Evolutionary conservation across 1,140 invertebrate species (phyloP).

Genomic region (Nixonia krombeini): DNA sequence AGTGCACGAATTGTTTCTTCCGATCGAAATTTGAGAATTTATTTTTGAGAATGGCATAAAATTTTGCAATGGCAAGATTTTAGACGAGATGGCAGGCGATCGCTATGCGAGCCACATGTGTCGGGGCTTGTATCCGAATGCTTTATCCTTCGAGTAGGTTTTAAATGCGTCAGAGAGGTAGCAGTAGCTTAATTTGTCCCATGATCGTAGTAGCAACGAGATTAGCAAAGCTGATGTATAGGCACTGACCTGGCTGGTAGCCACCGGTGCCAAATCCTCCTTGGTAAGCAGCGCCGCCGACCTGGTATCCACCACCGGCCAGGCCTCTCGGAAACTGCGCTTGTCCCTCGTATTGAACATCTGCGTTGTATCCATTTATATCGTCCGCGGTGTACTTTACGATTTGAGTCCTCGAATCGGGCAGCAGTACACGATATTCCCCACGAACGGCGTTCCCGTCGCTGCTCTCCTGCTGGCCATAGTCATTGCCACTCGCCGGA

Average conservation of each 20-base stretch:
- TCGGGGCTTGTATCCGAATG: too few species aligned
- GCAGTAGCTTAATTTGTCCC: too few species aligned
- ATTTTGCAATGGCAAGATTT: too few species aligned
- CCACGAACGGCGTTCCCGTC: slow-evolving; percentile 80
- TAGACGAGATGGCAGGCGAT: too few species aligned
- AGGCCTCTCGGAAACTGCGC: slow-evolving; percentile 73
- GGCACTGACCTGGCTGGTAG: slow-evolving; percentile 40
- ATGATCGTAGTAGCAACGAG: too few species aligned
- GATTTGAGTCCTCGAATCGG: slow-evolving; percentile 79
- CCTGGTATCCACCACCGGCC: slow-evolving; percentile 27
- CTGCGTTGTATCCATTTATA: slow-evolving; percentile 82
- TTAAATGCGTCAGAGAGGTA: too few species aligned
- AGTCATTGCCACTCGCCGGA: slow-evolving; percentile 80
- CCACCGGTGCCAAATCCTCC: slow-evolving; percentile 20
- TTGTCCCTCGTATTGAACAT: slow-evolving; percentile 83
- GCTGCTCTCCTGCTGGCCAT: slow-evolving; percentile 78
- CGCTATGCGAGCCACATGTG: too few species aligned
- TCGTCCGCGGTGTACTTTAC: slow-evolving; percentile 86
- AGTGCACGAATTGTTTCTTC: too few species aligned
- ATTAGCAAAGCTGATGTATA: slow-evolving; percentile 8
- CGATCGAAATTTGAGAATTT: too few species aligned
- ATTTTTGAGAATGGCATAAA: too few species aligned
- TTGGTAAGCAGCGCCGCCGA: slow-evolving; percentile 22
- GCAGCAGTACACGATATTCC: slow-evolving; percentile 81
- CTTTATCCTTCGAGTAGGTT: too few species aligned